Evolutionary conservation across 2,113 vertebrate species (phyloP).

Genomic region (Nothoprocta perdicaria): DNA sequence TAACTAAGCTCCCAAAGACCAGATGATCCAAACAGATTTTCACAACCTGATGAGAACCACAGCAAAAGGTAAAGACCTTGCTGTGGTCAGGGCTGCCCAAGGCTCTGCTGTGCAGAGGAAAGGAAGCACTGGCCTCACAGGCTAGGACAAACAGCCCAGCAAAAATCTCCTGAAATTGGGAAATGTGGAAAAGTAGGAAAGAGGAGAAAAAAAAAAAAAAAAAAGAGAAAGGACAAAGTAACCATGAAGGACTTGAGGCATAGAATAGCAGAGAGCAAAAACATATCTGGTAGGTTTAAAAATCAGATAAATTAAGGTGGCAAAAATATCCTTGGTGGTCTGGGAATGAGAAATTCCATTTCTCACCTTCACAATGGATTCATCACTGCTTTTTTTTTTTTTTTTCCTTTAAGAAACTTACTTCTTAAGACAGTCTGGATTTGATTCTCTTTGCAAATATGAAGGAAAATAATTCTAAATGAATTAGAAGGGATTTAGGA

Average conservation of each 20-base stretch:
- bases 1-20: neutral
- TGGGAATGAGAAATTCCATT: neutral
- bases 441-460: neutral
- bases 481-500: neutral
- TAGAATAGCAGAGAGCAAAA: neutral
- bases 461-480: neutral
- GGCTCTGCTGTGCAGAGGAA: neutral
- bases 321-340: neutral
- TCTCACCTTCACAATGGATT: accelerated
- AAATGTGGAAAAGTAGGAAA: neutral
- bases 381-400: neutral
- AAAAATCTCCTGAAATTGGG: neutral
- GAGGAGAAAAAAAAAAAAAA: neutral
- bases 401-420: neutral
- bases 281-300: neutral
- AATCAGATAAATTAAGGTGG: neutral
- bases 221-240: neutral
- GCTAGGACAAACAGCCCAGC: neutral
- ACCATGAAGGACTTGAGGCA: accelerated
- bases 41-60: neutral
- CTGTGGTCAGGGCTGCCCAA: neutral
- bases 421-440: neutral
- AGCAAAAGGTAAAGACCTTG: neutral
- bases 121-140: neutral
- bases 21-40: neutral